Percentiles rank a stretch among this genome's conserved stretches.
These are phyloP conservation scores for Papilio dardanus DNA, from an alignment of 1,140 invertebrate species.

Conservation along the genomic window DNA sequence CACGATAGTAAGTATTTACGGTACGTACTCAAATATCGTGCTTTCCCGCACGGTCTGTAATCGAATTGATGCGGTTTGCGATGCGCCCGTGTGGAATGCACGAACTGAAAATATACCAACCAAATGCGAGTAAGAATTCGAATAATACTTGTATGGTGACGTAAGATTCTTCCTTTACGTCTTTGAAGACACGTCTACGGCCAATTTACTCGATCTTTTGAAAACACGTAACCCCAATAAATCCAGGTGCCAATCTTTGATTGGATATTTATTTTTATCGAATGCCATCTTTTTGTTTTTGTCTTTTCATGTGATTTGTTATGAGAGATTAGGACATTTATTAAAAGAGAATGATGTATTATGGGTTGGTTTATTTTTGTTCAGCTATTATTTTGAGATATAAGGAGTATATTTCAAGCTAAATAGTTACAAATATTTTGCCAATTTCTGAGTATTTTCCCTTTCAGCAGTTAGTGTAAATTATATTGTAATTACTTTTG, in stretches of 20 bases:
- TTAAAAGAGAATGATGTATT: neutral
- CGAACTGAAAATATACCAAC: constrained; percentile 9
- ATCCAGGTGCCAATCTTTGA: constrained; percentile 40
- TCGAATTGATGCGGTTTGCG: constrained; percentile 41
- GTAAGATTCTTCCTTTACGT: constrained; percentile 39
- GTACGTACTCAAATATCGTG: constrained; percentile 32
- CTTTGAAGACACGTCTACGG: constrained; percentile 43
- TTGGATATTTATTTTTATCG: constrained; percentile 42
- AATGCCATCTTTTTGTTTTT: constrained; percentile 31
- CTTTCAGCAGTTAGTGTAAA: neutral
- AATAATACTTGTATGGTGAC: constrained; percentile 25
- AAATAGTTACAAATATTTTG: neutral
- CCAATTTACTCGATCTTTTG: constrained; percentile 44
- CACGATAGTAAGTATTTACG: neutral
- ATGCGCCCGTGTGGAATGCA: constrained; percentile 29
- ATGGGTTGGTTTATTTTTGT: neutral
- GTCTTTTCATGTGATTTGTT: constrained; percentile 27
- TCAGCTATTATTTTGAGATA: neutral
- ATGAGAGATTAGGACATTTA: constrained; percentile 14
- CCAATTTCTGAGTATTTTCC: neutral
- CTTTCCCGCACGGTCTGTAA: constrained; percentile 40
- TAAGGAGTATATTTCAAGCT: neutral
- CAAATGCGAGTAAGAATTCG: constrained; percentile 15
- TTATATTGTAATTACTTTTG: neutral
- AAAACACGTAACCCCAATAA: constrained; percentile 44